These are phyloP conservation scores for Eulemur macaco DNA, from an alignment of 2,113 vertebrate genomes.

Conservation along the genomic window DNA sequence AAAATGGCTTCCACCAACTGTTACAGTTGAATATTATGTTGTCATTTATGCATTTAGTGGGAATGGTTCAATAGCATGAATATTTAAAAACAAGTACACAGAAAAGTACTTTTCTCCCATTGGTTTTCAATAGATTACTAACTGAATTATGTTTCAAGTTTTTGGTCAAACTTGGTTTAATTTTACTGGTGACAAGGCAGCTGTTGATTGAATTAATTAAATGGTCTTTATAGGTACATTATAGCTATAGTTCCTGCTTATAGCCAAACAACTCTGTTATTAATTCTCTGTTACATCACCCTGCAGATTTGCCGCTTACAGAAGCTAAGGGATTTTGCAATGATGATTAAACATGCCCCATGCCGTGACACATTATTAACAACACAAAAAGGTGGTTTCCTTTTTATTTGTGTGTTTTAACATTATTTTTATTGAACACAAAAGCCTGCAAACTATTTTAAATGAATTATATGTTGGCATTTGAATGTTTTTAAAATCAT, in stretches of 20 bases:
- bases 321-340: background rate
- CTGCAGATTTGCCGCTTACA: background rate
- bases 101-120: constrained; percentile 71
- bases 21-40: constrained; percentile 85
- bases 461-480: background rate
- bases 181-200: constrained; percentile 76
- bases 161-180: constrained; percentile 78
- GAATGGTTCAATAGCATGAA: constrained; percentile 82
- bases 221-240: constrained; percentile 60
- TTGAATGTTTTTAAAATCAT: background rate
- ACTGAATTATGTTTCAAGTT: constrained; percentile 69
- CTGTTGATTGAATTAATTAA: constrained; percentile 76
- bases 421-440: background rate
- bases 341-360: background rate
- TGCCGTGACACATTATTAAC: background rate
- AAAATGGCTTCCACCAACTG: constrained; percentile 87
- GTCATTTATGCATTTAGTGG: constrained; percentile 85
- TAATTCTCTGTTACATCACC: constrained; percentile 42
- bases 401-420: background rate
- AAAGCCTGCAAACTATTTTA: background rate
- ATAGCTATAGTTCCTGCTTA: constrained; percentile 52
- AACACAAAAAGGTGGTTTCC: background rate
- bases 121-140: constrained; percentile 79
- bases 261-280: constrained; percentile 62
- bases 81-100: constrained; percentile 82